Conservation (phyloP, 2,888 invertebrate species). For the Morinoia aosen region DNA sequence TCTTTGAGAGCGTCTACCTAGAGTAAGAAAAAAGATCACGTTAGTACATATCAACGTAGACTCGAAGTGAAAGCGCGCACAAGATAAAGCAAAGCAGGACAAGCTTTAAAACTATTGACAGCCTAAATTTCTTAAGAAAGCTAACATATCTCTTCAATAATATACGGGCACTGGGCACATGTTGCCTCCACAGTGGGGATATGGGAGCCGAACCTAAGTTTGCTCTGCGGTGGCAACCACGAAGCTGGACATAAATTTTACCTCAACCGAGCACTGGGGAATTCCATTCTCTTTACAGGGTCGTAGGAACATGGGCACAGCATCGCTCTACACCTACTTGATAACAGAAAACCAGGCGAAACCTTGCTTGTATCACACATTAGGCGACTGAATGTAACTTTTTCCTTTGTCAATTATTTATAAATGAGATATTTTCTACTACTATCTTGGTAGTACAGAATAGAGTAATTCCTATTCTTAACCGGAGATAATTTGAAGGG, state of each 20-base stretch:
- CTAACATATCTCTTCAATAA: neutral
- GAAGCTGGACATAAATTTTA: neutral
- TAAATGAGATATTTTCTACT: neutral
- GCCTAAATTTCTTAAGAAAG: neutral
- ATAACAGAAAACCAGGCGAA: neutral
- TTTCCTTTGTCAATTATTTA: neutral
- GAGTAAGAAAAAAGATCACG: neutral
- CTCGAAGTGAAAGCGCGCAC: neutral
- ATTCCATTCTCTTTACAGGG: neutral
- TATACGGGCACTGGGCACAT: neutral
- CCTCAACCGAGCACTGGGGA: neutral
- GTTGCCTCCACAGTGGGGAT: neutral
- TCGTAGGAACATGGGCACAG: neutral
- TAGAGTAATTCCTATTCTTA: neutral
- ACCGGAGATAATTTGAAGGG: neutral
- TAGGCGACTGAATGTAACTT: neutral
- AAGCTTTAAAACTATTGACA: neutral
- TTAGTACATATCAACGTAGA: neutral
- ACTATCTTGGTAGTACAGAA: neutral
- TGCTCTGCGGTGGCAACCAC: neutral
- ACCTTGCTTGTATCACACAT: neutral
- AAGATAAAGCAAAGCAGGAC: neutral
- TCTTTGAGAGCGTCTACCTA: slow-evolving; percentile 4
- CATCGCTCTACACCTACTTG: neutral
- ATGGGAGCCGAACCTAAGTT: neutral